Percentiles rank a stretch among this genome's conserved stretches.
These are phyloP conservation scores for Brachyhypopomus occidentalis DNA, from an alignment of 2,113 vertebrate genomes.

Conservation along the genomic window DNA sequence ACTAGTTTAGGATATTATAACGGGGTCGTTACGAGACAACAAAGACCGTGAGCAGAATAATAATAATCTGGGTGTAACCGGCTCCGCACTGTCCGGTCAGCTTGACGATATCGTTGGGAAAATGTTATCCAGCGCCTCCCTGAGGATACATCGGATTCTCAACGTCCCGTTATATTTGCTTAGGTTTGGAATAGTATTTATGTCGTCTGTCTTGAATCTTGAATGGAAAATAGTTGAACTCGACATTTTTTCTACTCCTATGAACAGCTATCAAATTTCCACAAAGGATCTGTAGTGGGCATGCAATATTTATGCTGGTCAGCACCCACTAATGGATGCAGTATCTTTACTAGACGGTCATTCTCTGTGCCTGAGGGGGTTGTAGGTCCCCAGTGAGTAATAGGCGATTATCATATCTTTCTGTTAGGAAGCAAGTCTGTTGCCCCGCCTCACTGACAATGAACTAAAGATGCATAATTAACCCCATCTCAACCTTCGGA, in stretches of 20 bases:
- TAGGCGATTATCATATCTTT: not conserved
- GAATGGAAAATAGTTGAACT: not conserved
- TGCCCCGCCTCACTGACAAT: no score
- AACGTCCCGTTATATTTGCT: not conserved
- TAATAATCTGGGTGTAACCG: slow-evolving; percentile 53
- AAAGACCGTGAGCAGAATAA: slow-evolving; percentile 49
- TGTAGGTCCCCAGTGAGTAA: not conserved
- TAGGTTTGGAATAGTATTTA: not conserved
- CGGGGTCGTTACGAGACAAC: slow-evolving; percentile 26
- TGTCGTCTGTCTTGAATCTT: no score
- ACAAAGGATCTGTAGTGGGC: not conserved
- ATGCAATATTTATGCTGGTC: slow-evolving; percentile 60
- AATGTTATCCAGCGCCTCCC: slow-evolving; percentile 19
- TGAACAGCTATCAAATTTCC: slow-evolving; percentile 24
- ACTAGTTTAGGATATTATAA: not conserved
- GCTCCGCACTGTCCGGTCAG: slow-evolving; percentile 23
- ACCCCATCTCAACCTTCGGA: no score
- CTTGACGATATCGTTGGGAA: slow-evolving; percentile 27
- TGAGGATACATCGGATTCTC: not conserved
- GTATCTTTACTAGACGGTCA: not conserved
- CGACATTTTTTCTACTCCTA: not conserved
- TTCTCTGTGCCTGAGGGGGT: not conserved
- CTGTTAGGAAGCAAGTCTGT: not conserved
- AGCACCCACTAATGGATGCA: slow-evolving; percentile 19
- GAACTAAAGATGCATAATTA: no score